Evolutionary conservation across 2,797 vertebrate genomes (phyloP), one percentile per base, ranked within the genome.

Genomic region (Poeciliopsis paucimaculata): DNA sequence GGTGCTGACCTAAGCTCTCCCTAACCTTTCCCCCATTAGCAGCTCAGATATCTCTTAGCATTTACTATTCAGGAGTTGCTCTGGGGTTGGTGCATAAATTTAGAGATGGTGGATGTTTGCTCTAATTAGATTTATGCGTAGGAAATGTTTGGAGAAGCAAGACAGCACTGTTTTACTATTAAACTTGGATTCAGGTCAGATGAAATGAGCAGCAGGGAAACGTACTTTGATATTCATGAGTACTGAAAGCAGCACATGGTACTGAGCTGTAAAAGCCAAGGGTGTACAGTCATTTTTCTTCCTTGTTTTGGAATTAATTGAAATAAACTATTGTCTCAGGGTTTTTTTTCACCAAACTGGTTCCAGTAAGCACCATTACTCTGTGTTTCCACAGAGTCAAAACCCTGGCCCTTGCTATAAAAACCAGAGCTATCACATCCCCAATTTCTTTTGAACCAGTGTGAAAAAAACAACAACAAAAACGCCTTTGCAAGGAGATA

Each of bases 1-100:
- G 88, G 81, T 94, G 94, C 94, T 94, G 94, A 94, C 94, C 92
- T 94, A 89, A 94, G 93, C 92, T 91, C 86, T 84, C 85, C 82
- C 84, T 88, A 92, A 93, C 89, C 86, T 89, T 83, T 86, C 90
- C 86, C 90, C 87, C 89, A 93, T 93, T 92, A 92, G 87, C 79
- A 93, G 79, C 82, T 82, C 82, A 86, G 87, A 92, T 93, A 91
- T 84, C 77, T 92, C 80, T 91, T 86, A 90, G 86, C 90, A 91
- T 92, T 92, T 86, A 81, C 84, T 82, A 91, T 86, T 88, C 89
- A 82, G 88, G 73, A 90, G 86, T 87, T 72, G 92, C 92, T 90
- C 72, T 71, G 45, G 90, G 91, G 77, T 72, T 86, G 78, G 43
- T 86, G 93, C 86, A 94, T 94, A 94, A 87, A 91, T 93, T 92